phyloP scores from a whole-genome alignment of 92 coral and sea anemone species.

The Porites evermanni region DNA sequence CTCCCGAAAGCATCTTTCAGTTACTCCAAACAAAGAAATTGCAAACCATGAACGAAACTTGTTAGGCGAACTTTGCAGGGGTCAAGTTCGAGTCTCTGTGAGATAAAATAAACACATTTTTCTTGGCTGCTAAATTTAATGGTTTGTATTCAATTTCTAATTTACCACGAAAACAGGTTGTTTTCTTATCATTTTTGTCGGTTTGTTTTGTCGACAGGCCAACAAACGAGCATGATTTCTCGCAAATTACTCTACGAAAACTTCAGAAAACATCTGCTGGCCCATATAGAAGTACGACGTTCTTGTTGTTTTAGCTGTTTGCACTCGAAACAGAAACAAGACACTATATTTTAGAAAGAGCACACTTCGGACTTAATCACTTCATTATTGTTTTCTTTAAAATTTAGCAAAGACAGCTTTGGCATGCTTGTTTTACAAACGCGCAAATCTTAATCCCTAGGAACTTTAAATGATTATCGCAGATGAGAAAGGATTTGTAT shows the following conservation, averaged over 20 bases:
- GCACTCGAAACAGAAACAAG: constrained; percentile 27
- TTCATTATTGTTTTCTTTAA: constrained; percentile 28
- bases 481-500: constrained; percentile 21
- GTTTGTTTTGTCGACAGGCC: constrained; percentile 52
- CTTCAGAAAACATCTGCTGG: constrained; percentile 12
- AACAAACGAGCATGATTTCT: constrained; percentile 12
- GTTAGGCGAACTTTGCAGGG: constrained; percentile 17
- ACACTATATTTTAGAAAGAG: background rate
- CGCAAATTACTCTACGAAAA: constrained; percentile 24
- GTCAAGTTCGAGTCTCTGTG: constrained; percentile 55
- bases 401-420: constrained; percentile 36
- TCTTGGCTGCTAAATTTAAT: background rate
- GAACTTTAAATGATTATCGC: constrained; percentile 22
- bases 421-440: constrained; percentile 22
- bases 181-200: constrained; percentile 62
- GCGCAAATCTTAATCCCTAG: constrained; percentile 10
- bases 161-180: constrained; percentile 61
- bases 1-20: constrained; percentile 18
- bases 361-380: background rate
- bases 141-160: constrained; percentile 35
- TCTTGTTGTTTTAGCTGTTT: constrained; percentile 37
- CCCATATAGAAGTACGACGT: background rate
- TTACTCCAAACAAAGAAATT: constrained; percentile 6
- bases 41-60: background rate
- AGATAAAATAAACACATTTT: constrained; percentile 70